A percentile compares a stretch with the other conserved stretches of the same genome.
phyloP scores from a whole-genome alignment of 92 coral and sea anemone genomes.

The Phymanthus crucifer region DNA sequence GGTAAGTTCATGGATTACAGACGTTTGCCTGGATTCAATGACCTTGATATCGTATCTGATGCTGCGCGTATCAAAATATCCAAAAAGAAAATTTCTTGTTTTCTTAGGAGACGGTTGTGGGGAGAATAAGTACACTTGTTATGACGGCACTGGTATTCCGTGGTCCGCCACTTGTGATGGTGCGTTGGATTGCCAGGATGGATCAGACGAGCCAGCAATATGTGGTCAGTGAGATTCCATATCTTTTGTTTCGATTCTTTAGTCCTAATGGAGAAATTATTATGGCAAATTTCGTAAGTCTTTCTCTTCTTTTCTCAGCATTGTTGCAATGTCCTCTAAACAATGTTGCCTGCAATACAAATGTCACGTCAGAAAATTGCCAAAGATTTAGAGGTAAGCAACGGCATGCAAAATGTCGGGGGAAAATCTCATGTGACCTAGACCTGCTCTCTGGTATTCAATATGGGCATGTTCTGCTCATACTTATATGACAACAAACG shows the following conservation, averaged over 20 bases:
- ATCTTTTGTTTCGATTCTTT: not conserved
- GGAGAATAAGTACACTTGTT: slow-evolving; percentile 26
- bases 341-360: not conserved
- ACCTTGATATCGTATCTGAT: no score
- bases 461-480: no score
- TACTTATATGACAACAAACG: no score
- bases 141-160: slow-evolving; percentile 33
- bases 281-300: not conserved
- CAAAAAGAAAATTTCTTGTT: no score
- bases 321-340: not conserved
- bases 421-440: no score
- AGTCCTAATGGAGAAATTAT: no score
- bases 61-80: no score
- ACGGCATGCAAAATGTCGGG: not conserved
- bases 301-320: not conserved
- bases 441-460: no score
- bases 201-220: slow-evolving; percentile 34
- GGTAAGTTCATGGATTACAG: slow-evolving; percentile 35
- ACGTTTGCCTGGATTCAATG: no score
- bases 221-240: slow-evolving; percentile 16
- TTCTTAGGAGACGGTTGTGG: slow-evolving; percentile 16
- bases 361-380: not conserved
- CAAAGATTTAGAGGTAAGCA: not conserved
- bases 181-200: slow-evolving; percentile 43
- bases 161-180: slow-evolving; percentile 33